phyloP scores from a whole-genome alignment of 2,888 invertebrate genomes.

The Pilophorus perplexus region DNA sequence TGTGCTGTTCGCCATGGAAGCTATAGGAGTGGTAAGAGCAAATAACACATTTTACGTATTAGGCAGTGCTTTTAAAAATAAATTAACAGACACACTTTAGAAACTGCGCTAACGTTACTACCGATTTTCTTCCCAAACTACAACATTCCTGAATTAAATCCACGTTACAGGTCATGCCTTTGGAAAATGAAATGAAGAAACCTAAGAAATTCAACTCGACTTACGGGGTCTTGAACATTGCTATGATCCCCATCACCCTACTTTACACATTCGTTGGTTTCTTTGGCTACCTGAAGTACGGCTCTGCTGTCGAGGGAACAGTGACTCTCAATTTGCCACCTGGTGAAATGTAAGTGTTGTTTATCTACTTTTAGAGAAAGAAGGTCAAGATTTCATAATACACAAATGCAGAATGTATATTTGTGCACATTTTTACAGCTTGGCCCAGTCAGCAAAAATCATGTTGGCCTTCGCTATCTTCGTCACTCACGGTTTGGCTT shows the following conservation, averaged over 20 bases:
- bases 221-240: slow-evolving; percentile 79
- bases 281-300: slow-evolving; percentile 87
- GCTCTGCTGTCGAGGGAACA: slow-evolving; percentile 67
- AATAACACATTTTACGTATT: background rate
- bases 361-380: too few relatives aligned
- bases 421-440: slow-evolving; percentile 53
- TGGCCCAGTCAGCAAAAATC: slow-evolving; percentile 69
- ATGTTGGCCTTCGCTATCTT: slow-evolving; percentile 78
- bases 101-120: background rate
- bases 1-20: slow-evolving; percentile 92
- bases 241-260: slow-evolving; percentile 76
- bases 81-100: too few relatives aligned
- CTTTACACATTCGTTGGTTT: slow-evolving; percentile 88
- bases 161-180: slow-evolving; percentile 70
- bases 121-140: background rate
- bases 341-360: slow-evolving; percentile 64
- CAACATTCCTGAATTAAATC: background rate
- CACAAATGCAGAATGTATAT: background rate
- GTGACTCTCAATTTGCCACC: slow-evolving; percentile 82
- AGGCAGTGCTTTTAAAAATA: too few relatives aligned
- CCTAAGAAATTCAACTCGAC: slow-evolving; percentile 76
- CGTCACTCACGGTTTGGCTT: slow-evolving; percentile 88
- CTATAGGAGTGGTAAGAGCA: slow-evolving; percentile 78
- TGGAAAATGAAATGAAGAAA: slow-evolving; percentile 92
- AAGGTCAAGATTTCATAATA: too few relatives aligned